Conservation (phyloP, 1,140 invertebrate species). For the Tyrophagus putrescentiae region DNA sequence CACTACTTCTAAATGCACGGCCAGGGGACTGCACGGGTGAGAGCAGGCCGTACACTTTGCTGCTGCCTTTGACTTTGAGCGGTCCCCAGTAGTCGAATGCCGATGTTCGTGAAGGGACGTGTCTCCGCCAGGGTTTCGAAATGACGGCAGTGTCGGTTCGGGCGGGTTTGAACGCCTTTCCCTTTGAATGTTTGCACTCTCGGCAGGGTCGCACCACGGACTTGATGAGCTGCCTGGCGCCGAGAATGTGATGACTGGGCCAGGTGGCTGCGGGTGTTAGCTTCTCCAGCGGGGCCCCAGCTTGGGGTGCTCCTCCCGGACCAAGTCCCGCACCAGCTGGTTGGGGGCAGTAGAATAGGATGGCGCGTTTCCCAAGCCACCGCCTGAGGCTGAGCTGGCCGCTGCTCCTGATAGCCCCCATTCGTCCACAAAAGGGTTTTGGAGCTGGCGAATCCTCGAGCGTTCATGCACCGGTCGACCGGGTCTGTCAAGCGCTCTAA, state of each 20-base stretch:
- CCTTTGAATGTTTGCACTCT: too few species aligned
- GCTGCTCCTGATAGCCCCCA: neutral
- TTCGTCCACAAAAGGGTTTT: neutral
- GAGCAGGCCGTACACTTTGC: slow-evolving; percentile 20
- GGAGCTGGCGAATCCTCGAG: too few species aligned
- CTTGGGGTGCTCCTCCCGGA: neutral
- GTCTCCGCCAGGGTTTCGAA: too few species aligned
- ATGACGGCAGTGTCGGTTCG: too few species aligned
- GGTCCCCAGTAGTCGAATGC: slow-evolving; percentile 21
- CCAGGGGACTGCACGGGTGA: slow-evolving; percentile 24
- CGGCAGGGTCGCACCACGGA: too few species aligned
- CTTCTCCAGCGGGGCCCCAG: too few species aligned
- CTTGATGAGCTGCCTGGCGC: too few species aligned
- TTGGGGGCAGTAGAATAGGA: neutral
- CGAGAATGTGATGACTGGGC: too few species aligned
- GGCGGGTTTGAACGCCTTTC: too few species aligned
- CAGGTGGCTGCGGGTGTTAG: too few species aligned
- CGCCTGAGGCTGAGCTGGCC: neutral
- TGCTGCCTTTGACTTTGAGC: neutral
- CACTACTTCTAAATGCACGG: slow-evolving; percentile 26
- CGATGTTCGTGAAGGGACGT: slow-evolving; percentile 16
- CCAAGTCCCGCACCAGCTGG: neutral
- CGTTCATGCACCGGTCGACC: too few species aligned
- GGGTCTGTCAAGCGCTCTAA: too few species aligned
- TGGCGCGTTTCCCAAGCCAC: neutral